phyloP scores from a whole-genome alignment of 2,113 vertebrate species.

The Elephas maximus region DNA sequence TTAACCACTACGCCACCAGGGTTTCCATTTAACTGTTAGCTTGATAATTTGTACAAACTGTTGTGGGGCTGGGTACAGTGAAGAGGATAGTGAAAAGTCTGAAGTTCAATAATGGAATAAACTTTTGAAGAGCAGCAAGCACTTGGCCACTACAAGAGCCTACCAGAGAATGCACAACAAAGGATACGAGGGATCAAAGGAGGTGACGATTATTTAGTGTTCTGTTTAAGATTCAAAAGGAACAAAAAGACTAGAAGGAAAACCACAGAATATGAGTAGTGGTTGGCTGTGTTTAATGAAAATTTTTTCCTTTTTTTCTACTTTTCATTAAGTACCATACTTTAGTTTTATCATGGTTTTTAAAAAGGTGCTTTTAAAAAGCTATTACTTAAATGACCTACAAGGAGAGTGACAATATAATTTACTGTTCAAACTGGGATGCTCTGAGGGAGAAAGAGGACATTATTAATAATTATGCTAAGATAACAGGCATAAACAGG shows the following conservation, averaged over 20 bases:
- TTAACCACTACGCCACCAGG: too few relatives aligned
- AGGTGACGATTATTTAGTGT: neutral
- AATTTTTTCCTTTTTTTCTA: neutral
- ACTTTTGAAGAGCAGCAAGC: constrained; percentile 7
- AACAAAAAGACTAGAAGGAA: neutral
- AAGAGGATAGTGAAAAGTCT: neutral
- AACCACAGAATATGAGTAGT: neutral
- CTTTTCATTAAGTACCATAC: constrained; percentile 7
- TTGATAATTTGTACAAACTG: neutral
- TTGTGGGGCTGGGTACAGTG: neutral
- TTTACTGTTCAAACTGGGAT: neutral
- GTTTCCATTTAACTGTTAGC: neutral
- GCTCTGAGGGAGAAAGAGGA: neutral
- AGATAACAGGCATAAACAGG: neutral
- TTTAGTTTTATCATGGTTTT: constrained; percentile 39
- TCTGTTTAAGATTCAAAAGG: neutral
- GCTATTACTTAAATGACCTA: constrained; percentile 14
- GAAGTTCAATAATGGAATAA: neutral
- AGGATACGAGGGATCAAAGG: neutral
- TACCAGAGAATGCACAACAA: neutral
- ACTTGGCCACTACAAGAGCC: neutral
- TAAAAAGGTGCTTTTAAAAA: constrained; percentile 29
- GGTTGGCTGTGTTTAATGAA: neutral
- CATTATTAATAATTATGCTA: neutral
- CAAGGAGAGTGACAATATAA: neutral